These are phyloP conservation scores for Amorpha juglandis DNA, from an alignment of 2,888 invertebrate species.

Conservation along the genomic window DNA sequence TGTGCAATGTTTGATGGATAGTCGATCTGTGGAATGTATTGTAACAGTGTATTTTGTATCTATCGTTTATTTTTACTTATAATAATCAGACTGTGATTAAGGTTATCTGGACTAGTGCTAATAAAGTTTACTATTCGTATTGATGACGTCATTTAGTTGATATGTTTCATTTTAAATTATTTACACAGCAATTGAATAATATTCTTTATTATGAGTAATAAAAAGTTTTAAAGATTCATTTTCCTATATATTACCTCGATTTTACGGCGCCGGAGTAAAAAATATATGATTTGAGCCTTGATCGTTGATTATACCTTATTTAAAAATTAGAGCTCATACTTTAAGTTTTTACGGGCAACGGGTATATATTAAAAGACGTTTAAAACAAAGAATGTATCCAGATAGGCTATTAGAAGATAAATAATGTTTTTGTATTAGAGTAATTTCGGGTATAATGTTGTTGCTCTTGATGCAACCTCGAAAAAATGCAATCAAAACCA, in stretches of 20 bases:
- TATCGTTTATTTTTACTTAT: constrained; percentile 26
- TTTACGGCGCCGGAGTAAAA: constrained; percentile 17
- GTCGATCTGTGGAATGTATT: constrained; percentile 17
- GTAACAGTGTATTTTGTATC: constrained; percentile 19
- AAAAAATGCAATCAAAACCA: constrained; percentile 45
- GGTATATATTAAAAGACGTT: constrained; percentile 23
- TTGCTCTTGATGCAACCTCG: constrained; percentile 38
- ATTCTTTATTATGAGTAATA: not conserved
- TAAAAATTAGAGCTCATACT: constrained; percentile 16
- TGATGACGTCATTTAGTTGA: too few species aligned
- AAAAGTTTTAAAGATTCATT: not conserved
- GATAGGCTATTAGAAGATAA: constrained; percentile 29
- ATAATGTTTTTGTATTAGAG: constrained; percentile 25
- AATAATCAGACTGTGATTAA: not conserved
- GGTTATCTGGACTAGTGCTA: not conserved
- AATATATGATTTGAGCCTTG: constrained; percentile 17
- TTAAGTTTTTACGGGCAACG: constrained; percentile 12
- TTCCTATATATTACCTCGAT: not conserved
- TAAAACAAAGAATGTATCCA: constrained; percentile 27
- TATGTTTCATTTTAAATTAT: not conserved
- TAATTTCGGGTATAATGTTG: constrained; percentile 26
- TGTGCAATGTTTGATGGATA: constrained; percentile 47
- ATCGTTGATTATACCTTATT: constrained; percentile 25
- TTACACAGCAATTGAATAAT: not conserved
- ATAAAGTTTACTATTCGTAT: not conserved